Evolutionary conservation across 2,797 vertebrate species (phyloP), one percentile per base, ranked within the genome.

Genomic region (Melanotaenia nigrans): DNA sequence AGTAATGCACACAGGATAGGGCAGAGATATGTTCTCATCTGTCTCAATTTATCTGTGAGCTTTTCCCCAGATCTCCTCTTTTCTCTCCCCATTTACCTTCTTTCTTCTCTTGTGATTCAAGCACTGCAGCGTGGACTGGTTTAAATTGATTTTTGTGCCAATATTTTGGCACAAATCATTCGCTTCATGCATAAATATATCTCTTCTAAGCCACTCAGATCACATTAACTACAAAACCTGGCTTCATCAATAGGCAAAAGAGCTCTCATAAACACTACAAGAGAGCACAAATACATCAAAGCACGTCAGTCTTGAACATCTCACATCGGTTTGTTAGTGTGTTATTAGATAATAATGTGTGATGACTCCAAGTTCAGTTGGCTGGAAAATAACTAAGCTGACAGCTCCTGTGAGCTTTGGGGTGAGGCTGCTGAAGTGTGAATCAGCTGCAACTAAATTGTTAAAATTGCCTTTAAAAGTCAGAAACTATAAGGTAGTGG

Each of bases 11-110:
- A 55, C 63, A 62, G 68, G 71, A 77, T 63, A 66, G 45, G 51
- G 58, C 32, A 38, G 57, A 65, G 42, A 73, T 71, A 54, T 67
- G 51, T 69, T 74, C 75, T 73, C 58, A 66, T 59, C 60, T 57
- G 25, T 75, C 60, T 77, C 36, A 8, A n/a, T 63, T 60, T 58
- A 55, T 66, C 57, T 47, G 5, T 20, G 42, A 47, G 42, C 42
- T 75, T 75, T 79, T 78, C 71, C 68, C 65, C 68, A 51, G 55
- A 66, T 82, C 35, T 75, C 32, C 18, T 3, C 47, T 49, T 71
- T 63, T 65, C 24, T 57, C 51, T 32, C 40, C 55, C 45, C 55
- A 36, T 36, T 56, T 10, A 55, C n/a, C 16, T 65, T 65, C 35
- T 58, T 32, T 40, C 25, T 55, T 69, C 5, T 42, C 42, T 36